Base-by-base conservation (phyloP, 2,797 vertebrate genomes). In the Pseudotriccus pelzelni region DNA sequence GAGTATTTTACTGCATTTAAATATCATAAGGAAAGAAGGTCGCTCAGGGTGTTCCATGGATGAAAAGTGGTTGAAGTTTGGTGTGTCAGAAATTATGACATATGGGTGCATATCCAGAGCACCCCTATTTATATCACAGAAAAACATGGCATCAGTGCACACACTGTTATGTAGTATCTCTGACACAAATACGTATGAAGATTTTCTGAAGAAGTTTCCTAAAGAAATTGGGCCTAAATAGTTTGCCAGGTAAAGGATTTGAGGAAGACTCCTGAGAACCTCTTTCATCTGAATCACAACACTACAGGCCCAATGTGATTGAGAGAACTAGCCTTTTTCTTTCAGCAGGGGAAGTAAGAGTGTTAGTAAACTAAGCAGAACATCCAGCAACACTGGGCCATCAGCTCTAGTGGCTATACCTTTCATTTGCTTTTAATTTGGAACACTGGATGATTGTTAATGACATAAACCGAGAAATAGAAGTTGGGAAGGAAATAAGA, bases 91-190 rank as follows among this genome's bases (percentile, higher is more conserved):
- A 64, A 67, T 67, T 23, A 44, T 14, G 52, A 27, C 20, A 22
- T 5, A 12, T 25, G 6, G 7, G 9, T 75, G 36, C 10, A 11
- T 59, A 63, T 12, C 53, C 34, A 44, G 22, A 75, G 12, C 17
- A 46, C 21, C 18, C 37, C 14, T 78, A 11, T 47, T 72, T 69
- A 52, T 39, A 12, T 60, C 10, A 6, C 32, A 58, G 21, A 39
- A 69, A 72, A 14, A 16, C 0, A 0, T 44, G 12, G 18, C 30
- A 53, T 68, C 0, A 1, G 3, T 44, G 34, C 15, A 22, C 18
- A 27, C 1, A 1, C 12, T 50, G 21, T 47, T 70, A 39, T 28
- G 6, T 19, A 34, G 23, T 43, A 62, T 23, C 21, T 73, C 46
- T 79, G 74, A 36, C 36, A 73, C 17, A 80, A 49, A 87, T 23